These are phyloP conservation scores for Sebastes kiyomatsui DNA, from an alignment of 2,797 vertebrate species.

Conservation along the genomic window DNA sequence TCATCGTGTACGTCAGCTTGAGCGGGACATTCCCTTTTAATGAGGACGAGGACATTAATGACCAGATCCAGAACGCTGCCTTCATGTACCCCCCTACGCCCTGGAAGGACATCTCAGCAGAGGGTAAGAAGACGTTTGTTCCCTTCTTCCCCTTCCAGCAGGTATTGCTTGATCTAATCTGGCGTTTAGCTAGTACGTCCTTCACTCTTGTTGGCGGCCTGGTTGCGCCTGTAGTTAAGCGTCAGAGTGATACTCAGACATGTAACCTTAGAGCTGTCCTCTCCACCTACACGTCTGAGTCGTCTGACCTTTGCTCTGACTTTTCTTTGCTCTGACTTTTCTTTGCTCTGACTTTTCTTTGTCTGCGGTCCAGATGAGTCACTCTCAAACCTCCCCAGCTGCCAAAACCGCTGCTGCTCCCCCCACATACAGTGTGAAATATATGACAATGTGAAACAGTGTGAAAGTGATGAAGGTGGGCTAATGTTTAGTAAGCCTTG, in stretches of 20 bases:
- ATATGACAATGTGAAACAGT: neutral
- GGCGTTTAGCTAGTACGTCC: neutral
- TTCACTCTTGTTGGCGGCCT: neutral
- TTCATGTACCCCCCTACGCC: slow-evolving; percentile 98
- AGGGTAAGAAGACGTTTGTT: slow-evolving; percentile 82
- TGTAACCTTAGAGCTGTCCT: neutral
- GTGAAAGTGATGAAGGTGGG: neutral
- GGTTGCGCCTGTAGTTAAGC: neutral
- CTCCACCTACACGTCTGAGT: slow-evolving; percentile 71
- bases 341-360: slow-evolving; percentile 16
- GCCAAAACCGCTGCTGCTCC: slow-evolving; percentile 12
- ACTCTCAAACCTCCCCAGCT: slow-evolving; percentile 37
- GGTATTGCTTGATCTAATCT: neutral
- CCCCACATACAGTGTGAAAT: slow-evolving; percentile 18
- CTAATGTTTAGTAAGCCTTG: neutral
- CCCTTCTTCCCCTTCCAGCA: neutral
- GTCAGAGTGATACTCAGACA: slow-evolving; percentile 48
- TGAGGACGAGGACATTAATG: slow-evolving; percentile 97
- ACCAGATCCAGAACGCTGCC: slow-evolving; percentile 97
- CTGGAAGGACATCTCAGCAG: slow-evolving; percentile 95
- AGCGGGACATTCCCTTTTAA: slow-evolving; percentile 98
- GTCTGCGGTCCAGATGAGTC: slow-evolving; percentile 56
- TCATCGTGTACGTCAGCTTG: slow-evolving; percentile 96
- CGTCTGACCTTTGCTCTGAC: slow-evolving; percentile 28
- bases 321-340: slow-evolving; percentile 17